phyloP scores from a whole-genome alignment of 2,888 invertebrate genomes.

The Ennomos quercinarius region DNA sequence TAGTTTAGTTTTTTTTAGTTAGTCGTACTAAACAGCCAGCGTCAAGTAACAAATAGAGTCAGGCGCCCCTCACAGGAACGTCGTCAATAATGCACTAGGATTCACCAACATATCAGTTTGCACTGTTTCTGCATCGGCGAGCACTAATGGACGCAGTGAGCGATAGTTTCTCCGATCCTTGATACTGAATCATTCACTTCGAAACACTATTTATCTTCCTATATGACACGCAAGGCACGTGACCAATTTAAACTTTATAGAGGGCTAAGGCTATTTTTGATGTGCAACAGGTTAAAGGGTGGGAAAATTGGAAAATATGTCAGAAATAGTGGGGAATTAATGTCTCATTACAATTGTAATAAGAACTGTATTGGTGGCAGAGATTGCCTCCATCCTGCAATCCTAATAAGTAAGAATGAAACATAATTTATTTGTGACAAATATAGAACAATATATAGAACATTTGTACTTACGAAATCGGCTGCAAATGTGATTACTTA shows the following conservation, averaged over 20 bases:
- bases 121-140: neutral
- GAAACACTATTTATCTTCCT: conserved; percentile 7
- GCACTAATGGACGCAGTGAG: conserved; percentile 14
- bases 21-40: too few species aligned
- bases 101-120: neutral
- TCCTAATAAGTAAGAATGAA: too few species aligned
- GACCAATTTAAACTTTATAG: neutral
- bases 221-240: neutral
- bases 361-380: too few species aligned
- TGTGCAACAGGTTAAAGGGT: conserved; percentile 1
- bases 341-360: too few species aligned
- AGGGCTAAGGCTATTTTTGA: neutral
- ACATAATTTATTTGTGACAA: too few species aligned
- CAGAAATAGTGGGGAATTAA: neutral
- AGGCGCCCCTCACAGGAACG: neutral
- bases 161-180: neutral
- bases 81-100: conserved; percentile 16
- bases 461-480: too few species aligned
- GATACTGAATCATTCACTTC: conserved; percentile 18
- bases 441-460: too few species aligned
- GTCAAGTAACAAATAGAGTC: conserved; percentile 2
- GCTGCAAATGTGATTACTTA: too few species aligned
- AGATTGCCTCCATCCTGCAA: too few species aligned
- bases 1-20: too few species aligned
- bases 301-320: neutral